Conservation (phyloP, 2,113 vertebrate species). For the Falco punctatus region DNA sequence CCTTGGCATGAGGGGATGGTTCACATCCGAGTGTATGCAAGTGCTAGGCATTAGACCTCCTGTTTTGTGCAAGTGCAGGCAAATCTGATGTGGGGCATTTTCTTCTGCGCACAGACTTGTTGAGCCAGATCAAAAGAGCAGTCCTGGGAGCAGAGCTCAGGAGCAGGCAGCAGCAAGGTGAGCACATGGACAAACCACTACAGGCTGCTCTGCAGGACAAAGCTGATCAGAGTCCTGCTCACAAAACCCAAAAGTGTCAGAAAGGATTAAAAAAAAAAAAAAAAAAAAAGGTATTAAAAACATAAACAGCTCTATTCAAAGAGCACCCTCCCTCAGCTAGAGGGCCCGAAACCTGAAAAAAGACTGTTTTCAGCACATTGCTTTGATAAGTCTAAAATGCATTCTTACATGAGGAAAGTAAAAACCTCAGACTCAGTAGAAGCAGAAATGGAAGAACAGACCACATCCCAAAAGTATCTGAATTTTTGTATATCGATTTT, state of each 20-base stretch:
- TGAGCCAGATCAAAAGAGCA: neutral
- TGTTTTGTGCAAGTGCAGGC: constrained; percentile 10
- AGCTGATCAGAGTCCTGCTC: neutral
- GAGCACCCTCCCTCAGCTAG: neutral
- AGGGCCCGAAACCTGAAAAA: fast-evolving
- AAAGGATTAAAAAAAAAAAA: neutral
- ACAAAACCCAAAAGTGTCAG: neutral
- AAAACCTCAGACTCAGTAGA: neutral
- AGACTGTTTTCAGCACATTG: neutral
- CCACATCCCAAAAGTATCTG: neutral
- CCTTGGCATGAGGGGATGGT: neutral
- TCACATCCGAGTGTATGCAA: neutral
- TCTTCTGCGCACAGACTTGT: neutral
- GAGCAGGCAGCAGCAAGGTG: neutral
- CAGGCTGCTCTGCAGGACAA: neutral
- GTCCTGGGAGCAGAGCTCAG: neutral
- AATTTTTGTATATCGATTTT: neutral
- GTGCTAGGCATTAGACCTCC: neutral
- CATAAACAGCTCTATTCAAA: neutral
- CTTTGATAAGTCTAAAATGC: neutral
- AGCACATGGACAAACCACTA: neutral
- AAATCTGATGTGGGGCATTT: neutral
- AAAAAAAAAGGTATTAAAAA: neutral
- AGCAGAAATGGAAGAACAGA: neutral
- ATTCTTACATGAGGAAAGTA: neutral